Evolutionary conservation across 1,140 invertebrate species (phyloP).

Genomic region (Olivierus martensii): DNA sequence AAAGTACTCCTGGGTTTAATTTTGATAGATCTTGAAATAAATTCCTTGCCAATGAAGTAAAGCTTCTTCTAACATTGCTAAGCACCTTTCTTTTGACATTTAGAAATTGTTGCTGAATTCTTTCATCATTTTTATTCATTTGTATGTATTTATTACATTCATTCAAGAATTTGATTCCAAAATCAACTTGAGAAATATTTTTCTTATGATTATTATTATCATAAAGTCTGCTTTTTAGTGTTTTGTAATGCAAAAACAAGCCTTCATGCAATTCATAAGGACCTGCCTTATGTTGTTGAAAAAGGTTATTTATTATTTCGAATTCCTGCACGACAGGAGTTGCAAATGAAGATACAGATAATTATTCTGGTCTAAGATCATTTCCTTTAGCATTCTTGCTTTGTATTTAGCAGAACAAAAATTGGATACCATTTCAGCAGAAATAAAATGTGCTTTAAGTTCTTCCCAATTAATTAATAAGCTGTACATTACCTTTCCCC

Average conservation of each 20-base stretch:
- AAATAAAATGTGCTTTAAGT: no score
- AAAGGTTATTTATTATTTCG: background rate
- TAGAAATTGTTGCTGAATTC: no score
- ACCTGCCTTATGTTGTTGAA: background rate
- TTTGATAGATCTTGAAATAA: background rate
- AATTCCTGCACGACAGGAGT: background rate
- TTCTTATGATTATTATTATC: background rate
- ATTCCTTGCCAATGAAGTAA: background rate
- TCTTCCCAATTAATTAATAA: no score
- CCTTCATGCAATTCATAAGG: background rate
- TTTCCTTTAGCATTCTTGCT: background rate
- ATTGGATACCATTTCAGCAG: no score
- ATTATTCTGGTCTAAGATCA: background rate
- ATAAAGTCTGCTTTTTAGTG: background rate
- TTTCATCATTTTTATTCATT: background rate
- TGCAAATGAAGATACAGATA: background rate
- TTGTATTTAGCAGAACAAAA: no score
- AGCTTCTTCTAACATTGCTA: no score
- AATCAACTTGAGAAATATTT: background rate
- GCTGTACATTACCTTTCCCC: no score
- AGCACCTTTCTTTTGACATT: no score
- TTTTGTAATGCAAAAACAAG: background rate
- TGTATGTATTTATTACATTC: background rate
- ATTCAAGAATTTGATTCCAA: background rate
- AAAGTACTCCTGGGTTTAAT: background rate